Conservation (phyloP, 2,797 vertebrate species). For the Xenops minutus region DNA sequence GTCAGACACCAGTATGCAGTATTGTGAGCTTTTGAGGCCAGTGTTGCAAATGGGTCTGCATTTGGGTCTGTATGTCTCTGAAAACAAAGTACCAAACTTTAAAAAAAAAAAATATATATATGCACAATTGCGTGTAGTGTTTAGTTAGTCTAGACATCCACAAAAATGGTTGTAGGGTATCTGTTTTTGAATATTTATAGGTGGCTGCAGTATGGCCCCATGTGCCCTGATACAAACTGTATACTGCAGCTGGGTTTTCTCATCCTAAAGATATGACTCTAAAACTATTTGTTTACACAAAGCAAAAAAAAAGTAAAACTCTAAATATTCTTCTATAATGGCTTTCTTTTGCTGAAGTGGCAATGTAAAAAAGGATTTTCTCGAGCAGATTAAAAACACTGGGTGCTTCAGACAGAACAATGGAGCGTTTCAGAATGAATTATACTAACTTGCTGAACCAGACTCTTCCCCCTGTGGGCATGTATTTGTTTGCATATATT, state of each 20-base stretch:
- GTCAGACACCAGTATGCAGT: not conserved
- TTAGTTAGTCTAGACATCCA: not conserved
- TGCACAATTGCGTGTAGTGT: not conserved
- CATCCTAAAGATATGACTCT: not conserved
- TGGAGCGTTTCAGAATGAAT: conserved; percentile 25
- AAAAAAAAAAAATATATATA: not conserved
- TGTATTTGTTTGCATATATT: conserved; percentile 67
- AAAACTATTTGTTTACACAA: not conserved
- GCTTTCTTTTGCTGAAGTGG: not conserved
- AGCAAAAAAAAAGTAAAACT: not conserved
- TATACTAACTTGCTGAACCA: conserved; percentile 52
- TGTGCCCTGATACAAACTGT: not conserved
- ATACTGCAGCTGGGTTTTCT: not conserved
- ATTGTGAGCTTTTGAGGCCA: not conserved
- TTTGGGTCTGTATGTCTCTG: not conserved
- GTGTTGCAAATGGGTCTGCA: not conserved
- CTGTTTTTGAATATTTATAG: not conserved
- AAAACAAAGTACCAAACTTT: not conserved
- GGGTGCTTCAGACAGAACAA: not conserved
- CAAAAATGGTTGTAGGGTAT: not conserved
- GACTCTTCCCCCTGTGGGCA: conserved; percentile 50
- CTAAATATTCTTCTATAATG: not conserved
- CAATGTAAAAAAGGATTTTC: not conserved
- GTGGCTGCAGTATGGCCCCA: not conserved
- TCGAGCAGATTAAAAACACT: not conserved